Evolutionary conservation across 2,797 vertebrate genomes (phyloP).

Genomic region (Glossophaga mutica): DNA sequence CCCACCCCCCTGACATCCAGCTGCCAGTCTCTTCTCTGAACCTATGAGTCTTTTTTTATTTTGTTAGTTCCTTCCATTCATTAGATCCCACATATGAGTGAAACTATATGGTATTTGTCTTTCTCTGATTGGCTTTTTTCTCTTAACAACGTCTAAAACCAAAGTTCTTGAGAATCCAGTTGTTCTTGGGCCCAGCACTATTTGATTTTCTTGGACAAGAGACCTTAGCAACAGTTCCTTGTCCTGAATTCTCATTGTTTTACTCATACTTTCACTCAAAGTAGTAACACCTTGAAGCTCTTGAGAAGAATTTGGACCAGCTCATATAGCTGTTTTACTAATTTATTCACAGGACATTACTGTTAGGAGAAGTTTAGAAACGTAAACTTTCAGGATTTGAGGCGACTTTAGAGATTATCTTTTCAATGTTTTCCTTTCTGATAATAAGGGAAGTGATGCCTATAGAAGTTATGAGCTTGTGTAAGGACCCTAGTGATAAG

Average conservation of each 20-base stretch:
- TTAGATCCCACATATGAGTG: not conserved
- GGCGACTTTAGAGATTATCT: constrained; percentile 10
- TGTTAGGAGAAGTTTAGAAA: constrained; percentile 10
- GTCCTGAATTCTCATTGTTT: constrained; percentile 14
- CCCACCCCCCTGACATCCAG: not conserved
- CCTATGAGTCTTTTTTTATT: not conserved
- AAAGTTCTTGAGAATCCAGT: not conserved
- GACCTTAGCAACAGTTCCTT: not conserved
- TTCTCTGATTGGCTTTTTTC: not conserved
- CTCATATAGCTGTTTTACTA: not conserved
- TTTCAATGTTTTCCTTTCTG: not conserved
- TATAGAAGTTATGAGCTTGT: not conserved
- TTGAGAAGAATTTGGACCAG: constrained; percentile 10
- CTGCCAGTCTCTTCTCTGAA: not conserved
- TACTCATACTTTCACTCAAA: not conserved
- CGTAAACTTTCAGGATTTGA: not conserved
- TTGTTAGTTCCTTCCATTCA: not conserved
- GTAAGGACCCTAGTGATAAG: not conserved
- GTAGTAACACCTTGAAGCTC: not conserved
- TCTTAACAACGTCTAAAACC: not conserved
- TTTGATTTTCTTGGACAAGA: not conserved
- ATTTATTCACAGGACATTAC: not conserved
- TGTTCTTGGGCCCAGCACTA: not conserved
- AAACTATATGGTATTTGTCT: not conserved
- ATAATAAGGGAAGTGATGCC: constrained; percentile 4